phyloP scores from a whole-genome alignment of 2,797 vertebrate species.

The Pantherophis alleghaniensis region DNA sequence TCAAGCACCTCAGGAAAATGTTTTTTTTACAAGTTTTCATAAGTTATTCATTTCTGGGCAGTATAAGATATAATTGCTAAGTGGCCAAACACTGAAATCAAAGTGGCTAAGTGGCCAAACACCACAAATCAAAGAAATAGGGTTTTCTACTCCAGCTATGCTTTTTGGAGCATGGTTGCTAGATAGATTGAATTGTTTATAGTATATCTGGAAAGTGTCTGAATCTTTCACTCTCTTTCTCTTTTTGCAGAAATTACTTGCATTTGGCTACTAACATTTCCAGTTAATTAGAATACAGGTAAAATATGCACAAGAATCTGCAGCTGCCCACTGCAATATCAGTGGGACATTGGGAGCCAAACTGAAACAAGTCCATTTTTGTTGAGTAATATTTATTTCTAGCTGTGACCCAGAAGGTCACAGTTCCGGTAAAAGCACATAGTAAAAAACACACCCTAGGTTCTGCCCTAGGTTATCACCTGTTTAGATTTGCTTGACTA shows the following conservation, averaged over 20 bases:
- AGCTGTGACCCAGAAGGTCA: neutral
- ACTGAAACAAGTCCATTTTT: constrained; percentile 20
- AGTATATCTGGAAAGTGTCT: neutral
- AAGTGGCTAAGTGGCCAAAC: neutral
- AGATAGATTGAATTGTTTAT: neutral
- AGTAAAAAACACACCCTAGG: neutral
- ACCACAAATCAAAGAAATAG: neutral
- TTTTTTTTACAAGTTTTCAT: neutral
- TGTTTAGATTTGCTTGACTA: constrained; percentile 10
- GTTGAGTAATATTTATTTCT: neutral
- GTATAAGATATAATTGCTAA: neutral
- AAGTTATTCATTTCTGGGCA: neutral
- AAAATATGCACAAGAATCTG: neutral
- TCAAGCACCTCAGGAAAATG: neutral
- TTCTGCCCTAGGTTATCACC: neutral
- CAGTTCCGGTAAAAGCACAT: constrained; percentile 19
- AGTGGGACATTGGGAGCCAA: neutral
- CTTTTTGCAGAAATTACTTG: neutral
- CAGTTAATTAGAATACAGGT: neutral
- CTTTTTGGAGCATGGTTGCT: neutral
- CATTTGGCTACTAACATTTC: neutral
- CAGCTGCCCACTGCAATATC: neutral
- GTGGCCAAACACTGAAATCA: neutral
- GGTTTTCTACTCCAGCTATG: neutral
- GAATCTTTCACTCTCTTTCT: neutral